Evolutionary conservation across 2,797 vertebrate species (phyloP).

Genomic region (Sebastes wilsoni): DNA sequence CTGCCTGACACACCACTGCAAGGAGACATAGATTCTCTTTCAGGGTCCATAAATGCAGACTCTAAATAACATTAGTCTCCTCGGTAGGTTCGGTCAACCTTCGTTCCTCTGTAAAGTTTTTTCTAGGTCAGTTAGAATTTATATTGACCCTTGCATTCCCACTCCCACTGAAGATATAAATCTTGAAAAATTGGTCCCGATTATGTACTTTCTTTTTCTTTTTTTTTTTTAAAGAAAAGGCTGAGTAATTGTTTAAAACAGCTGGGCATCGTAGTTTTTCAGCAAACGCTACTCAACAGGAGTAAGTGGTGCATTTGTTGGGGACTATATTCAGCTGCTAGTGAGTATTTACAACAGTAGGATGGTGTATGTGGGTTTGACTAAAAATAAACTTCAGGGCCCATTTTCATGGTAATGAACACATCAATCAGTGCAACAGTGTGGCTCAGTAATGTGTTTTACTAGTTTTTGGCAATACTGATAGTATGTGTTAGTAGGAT

Average conservation of each 20-base stretch:
- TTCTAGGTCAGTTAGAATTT: background rate
- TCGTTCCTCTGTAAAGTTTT: background rate
- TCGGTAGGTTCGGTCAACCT: background rate
- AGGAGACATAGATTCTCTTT: background rate
- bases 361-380: background rate
- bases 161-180: background rate
- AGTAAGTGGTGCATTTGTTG: background rate
- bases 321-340: background rate
- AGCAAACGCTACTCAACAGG: background rate
- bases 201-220: background rate
- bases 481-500: background rate
- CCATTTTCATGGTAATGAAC: background rate
- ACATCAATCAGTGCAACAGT: background rate
- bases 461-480: background rate
- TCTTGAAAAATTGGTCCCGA: background rate
- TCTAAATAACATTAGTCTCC: background rate
- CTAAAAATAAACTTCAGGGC: background rate
- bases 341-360: conserved; percentile 7
- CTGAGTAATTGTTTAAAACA: background rate
- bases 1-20: background rate
- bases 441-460: background rate
- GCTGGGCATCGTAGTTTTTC: background rate
- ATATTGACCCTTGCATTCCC: background rate
- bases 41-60: background rate
- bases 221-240: background rate